These are phyloP conservation scores for Odocoileus hemionus DNA, from an alignment of 2,113 vertebrate species.

Conservation along the genomic window DNA sequence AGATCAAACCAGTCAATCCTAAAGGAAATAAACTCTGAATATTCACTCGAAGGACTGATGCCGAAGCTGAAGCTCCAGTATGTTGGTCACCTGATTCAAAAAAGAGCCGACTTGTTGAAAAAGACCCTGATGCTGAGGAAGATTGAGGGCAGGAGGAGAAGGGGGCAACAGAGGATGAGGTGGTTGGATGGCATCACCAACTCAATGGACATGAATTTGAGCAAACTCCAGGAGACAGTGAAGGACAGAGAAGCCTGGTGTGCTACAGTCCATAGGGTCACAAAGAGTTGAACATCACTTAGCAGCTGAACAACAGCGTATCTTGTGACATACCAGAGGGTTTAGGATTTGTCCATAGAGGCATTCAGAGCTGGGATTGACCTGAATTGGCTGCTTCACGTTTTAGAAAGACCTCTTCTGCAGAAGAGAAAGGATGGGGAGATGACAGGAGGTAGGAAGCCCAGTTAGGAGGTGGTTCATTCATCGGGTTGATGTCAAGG, in stretches of 20 bases:
- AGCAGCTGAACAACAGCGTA: not conserved
- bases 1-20: no score
- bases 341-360: not conserved
- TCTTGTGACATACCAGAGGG: rapidly evolving
- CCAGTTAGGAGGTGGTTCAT: not conserved
- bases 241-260: not conserved
- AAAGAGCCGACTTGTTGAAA: not conserved
- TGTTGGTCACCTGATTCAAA: not conserved
- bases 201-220: not conserved
- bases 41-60: not conserved
- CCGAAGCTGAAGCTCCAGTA: rapidly evolving
- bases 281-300: not conserved
- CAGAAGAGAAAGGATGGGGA: not conserved
- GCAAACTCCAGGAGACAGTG: not conserved
- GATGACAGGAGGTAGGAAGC: not conserved
- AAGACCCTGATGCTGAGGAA: not conserved
- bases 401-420: not conserved
- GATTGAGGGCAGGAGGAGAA: not conserved
- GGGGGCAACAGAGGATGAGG: not conserved
- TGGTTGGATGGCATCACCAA: not conserved
- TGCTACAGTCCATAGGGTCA: rapidly evolving
- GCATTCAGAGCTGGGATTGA: not conserved
- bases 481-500: not conserved
- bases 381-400: not conserved
- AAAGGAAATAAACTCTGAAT: no score